Conservation (phyloP, 2,888 invertebrate species). For the Embidobia sp. region DNA sequence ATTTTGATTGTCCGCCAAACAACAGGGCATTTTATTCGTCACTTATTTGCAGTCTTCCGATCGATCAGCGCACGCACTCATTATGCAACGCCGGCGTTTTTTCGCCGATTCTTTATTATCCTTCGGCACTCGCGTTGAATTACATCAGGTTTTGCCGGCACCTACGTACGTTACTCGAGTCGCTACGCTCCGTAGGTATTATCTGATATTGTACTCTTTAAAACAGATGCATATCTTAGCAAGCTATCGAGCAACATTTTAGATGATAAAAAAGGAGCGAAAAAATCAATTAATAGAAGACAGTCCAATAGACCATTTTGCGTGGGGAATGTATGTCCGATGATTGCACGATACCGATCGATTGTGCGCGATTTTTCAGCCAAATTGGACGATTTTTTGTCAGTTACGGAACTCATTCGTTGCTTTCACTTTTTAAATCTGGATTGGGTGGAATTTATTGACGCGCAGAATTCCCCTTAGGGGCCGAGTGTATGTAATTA, state of each 20-base stretch:
- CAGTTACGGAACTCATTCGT: not conserved
- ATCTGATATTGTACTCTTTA: conserved; percentile 60
- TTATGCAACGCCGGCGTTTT: conserved; percentile 49
- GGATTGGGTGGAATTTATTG: conserved; percentile 20
- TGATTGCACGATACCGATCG: conserved; percentile 48
- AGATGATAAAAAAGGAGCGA: not conserved
- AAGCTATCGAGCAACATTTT: conserved; percentile 32
- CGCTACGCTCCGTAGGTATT: conserved; percentile 47
- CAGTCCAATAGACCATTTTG: conserved; percentile 41
- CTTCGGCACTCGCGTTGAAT: conserved; percentile 67
- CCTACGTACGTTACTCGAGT: conserved; percentile 64
- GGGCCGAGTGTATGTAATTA: no score
- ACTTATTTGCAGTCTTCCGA: conserved; percentile 28
- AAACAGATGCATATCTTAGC: conserved; percentile 58
- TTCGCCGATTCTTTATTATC: conserved; percentile 64
- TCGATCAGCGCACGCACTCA: conserved; percentile 41
- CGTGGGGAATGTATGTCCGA: conserved; percentile 20
- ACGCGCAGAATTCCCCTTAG: no score
- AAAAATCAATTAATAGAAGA: conserved; percentile 47
- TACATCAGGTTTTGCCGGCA: conserved; percentile 67
- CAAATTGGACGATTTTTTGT: conserved; percentile 1
- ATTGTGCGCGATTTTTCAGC: conserved; percentile 23
- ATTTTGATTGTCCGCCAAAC: no score
- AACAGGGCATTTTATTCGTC: conserved; percentile 33
- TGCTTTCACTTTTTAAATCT: conserved; percentile 35